Evolutionary conservation across 2,797 vertebrate genomes (phyloP).

Genomic region (Falco naumanni): DNA sequence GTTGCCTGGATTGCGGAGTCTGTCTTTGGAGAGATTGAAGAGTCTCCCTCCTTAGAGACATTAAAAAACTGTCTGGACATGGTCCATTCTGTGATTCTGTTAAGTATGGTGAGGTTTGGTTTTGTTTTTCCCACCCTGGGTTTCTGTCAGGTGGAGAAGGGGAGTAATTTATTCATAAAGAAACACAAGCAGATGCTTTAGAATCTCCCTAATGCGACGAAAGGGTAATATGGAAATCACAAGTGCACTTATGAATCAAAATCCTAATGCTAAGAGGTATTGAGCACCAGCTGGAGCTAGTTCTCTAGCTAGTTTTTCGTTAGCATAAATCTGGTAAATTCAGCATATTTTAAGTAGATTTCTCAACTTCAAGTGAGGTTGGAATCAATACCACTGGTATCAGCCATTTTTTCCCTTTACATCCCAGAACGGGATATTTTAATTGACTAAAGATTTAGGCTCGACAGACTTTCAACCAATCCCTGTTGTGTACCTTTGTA

Average conservation of each 20-base stretch:
- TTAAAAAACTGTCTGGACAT: not conserved
- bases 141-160: not conserved
- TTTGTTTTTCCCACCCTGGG: not conserved
- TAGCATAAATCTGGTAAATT: not conserved
- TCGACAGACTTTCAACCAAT: not conserved
- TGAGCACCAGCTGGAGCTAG: not conserved
- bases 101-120: not conserved
- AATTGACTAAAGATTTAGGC: not conserved
- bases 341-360: not conserved
- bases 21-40: not conserved
- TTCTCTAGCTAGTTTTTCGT: not conserved
- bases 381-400: not conserved
- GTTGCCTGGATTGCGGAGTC: not conserved
- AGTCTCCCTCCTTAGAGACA: not conserved
- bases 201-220: not conserved
- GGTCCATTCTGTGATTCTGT: not conserved
- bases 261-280: not conserved
- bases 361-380: not conserved
- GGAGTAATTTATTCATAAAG: not conserved
- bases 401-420: not conserved
- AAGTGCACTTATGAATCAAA: not conserved
- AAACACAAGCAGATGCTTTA: not conserved
- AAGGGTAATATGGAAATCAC: not conserved
- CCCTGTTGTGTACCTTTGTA: not conserved
- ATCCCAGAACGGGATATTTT: not conserved